phyloP scores from a whole-genome alignment of 2,888 invertebrate species.

The Dryobota labecula region DNA sequence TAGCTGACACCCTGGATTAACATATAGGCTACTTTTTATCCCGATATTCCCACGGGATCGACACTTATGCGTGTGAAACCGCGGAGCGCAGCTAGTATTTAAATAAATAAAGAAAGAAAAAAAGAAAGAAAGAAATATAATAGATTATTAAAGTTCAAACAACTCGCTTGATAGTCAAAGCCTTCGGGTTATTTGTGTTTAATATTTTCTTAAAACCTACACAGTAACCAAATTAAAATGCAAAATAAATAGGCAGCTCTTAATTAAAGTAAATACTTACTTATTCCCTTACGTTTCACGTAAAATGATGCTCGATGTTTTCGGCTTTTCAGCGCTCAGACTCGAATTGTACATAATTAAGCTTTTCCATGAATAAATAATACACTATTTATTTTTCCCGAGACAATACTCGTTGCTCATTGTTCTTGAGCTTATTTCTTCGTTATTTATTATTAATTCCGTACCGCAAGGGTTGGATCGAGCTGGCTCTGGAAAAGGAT shows the following conservation, averaged over 20 bases:
- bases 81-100: too few relatives aligned
- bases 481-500: not conserved
- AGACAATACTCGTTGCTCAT: not conserved
- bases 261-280: constrained; percentile 10
- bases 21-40: too few relatives aligned
- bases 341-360: constrained; percentile 17
- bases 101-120: too few relatives aligned
- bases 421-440: not conserved
- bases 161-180: too few relatives aligned
- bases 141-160: too few relatives aligned
- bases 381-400: constrained; percentile 12
- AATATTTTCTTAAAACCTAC: not conserved
- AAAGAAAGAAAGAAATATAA: too few relatives aligned
- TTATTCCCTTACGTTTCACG: constrained; percentile 1
- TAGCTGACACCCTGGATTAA: too few relatives aligned
- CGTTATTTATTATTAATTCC: constrained; percentile 1
- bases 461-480: not conserved
- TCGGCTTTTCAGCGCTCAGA: not conserved
- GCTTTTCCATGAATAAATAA: constrained; percentile 28
- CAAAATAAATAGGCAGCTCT: constrained; percentile 12
- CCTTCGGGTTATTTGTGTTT: not conserved
- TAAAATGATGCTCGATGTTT: constrained; percentile 7
- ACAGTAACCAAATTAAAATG: constrained; percentile 2
- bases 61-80: too few relatives aligned
- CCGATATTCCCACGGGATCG: too few relatives aligned